A percentile compares a stretch with the other conserved stretches of the same genome.
Evolutionary conservation across 2,113 vertebrate species (phyloP).

Genomic region (Oncorhynchus nerka): DNA sequence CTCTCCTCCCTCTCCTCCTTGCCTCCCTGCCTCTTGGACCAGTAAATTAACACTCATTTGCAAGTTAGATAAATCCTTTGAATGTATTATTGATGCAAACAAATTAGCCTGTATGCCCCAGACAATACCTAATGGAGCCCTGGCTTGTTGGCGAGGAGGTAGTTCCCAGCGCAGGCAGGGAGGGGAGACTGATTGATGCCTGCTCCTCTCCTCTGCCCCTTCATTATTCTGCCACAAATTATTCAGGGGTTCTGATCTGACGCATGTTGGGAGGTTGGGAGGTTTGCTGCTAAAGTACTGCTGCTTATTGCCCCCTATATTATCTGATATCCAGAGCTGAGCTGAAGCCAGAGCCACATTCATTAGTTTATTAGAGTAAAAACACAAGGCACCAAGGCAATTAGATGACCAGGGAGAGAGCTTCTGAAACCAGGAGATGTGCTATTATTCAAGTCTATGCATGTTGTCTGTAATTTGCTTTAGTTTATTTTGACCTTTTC

Average conservation of each 20-base stretch:
- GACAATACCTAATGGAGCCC: slow-evolving; percentile 80
- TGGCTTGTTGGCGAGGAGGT: slow-evolving; percentile 67
- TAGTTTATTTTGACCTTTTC: slow-evolving; percentile 61
- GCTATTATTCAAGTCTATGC: slow-evolving; percentile 70
- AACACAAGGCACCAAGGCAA: slow-evolving; percentile 62
- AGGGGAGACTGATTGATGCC: slow-evolving; percentile 77
- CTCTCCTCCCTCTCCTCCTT: slow-evolving; percentile 49
- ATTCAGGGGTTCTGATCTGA: slow-evolving; percentile 72
- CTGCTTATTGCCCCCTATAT: slow-evolving; percentile 68
- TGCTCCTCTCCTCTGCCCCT: slow-evolving; percentile 71
- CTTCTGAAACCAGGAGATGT: slow-evolving; percentile 61
- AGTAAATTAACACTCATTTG: slow-evolving; percentile 80
- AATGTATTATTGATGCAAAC: slow-evolving; percentile 82
- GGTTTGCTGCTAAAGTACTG: slow-evolving; percentile 59
- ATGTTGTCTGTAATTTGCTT: slow-evolving; percentile 61
- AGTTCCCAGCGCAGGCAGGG: slow-evolving; percentile 74
- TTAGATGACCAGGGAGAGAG: slow-evolving; percentile 71
- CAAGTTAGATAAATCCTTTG: slow-evolving; percentile 83
- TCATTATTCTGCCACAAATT: slow-evolving; percentile 81
- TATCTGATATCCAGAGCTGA: slow-evolving; percentile 62
- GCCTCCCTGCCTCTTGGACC: slow-evolving; percentile 73
- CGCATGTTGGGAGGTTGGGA: slow-evolving; percentile 51
- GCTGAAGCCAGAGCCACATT: slow-evolving; percentile 52
- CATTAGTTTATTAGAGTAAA: slow-evolving; percentile 74
- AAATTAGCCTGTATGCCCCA: slow-evolving; percentile 78